Conservation (phyloP, 2,113 vertebrate genomes). For the Origma solitaria region DNA sequence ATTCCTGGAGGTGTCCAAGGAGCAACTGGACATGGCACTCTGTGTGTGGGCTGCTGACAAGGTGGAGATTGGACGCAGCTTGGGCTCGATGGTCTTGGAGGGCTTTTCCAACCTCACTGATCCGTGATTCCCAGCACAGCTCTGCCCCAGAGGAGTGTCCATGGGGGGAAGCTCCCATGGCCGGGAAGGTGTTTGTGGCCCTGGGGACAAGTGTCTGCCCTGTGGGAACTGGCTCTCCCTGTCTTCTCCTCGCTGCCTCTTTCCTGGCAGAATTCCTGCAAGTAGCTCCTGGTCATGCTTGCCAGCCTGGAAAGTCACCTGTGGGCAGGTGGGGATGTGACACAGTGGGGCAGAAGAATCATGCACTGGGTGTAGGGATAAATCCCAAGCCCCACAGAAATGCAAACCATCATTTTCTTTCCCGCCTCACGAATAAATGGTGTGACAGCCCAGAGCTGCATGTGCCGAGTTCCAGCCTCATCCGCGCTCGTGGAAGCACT, state of each 20-base stretch:
- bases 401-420: neutral
- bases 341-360: too few species aligned
- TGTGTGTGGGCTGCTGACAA: neutral
- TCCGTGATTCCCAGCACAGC: accelerated
- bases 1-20: neutral
- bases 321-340: neutral
- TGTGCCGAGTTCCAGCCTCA: neutral
- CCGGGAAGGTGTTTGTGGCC: neutral
- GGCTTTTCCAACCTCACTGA: neutral
- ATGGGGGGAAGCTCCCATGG: neutral
- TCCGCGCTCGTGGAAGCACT: neutral
- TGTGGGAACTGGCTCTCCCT: accelerated
- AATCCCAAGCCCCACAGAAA: accelerated
- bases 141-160: neutral
- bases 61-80: accelerated
- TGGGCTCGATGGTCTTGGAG: neutral
- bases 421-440: accelerated
- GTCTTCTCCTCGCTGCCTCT: neutral
- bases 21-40: neutral
- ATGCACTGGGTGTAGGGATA: too few species aligned
- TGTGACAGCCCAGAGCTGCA: accelerated
- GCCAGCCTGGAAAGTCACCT: neutral
- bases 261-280: neutral
- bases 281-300: neutral
- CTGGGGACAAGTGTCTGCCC: neutral